A percentile compares a stretch with the other conserved stretches of the same genome.
Evolutionary conservation across 1,140 invertebrate genomes (phyloP).

Genomic region (Temnothorax curvispinosus): DNA sequence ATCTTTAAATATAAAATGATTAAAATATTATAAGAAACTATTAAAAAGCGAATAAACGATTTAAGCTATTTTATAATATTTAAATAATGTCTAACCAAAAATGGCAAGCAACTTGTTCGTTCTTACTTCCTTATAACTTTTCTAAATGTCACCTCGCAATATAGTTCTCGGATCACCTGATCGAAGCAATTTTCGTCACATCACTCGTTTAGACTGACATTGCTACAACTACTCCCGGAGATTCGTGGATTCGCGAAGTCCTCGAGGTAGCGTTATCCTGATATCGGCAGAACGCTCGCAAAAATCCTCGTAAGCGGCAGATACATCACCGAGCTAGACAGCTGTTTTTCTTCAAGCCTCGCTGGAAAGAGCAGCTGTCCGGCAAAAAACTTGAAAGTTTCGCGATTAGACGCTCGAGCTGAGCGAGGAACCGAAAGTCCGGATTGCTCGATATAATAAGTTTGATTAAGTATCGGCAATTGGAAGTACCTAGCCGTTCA

Average conservation of each 20-base stretch:
- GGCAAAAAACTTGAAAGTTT: slow-evolving; percentile 64
- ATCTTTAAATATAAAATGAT: too few species aligned
- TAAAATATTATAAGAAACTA: too few species aligned
- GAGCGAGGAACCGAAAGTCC: slow-evolving; percentile 51
- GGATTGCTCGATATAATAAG: slow-evolving; percentile 67
- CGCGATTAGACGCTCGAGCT: slow-evolving; percentile 48
- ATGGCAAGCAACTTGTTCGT: not conserved
- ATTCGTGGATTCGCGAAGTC: slow-evolving; percentile 46
- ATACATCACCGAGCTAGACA: slow-evolving; percentile 56
- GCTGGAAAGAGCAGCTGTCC: slow-evolving; percentile 45
- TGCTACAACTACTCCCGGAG: slow-evolving; percentile 24
- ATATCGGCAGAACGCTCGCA: slow-evolving; percentile 54
- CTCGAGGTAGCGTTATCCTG: slow-evolving; percentile 47
- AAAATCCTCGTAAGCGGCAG: slow-evolving; percentile 61
- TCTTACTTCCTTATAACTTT: not conserved
- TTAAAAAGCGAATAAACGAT: not conserved
- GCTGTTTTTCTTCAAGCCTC: slow-evolving; percentile 52
- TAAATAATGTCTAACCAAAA: not conserved
- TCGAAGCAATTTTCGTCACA: slow-evolving; percentile 46
- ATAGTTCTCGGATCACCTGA: not conserved
- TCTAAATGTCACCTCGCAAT: not conserved
- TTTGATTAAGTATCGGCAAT: slow-evolving; percentile 71
- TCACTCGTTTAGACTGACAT: slow-evolving; percentile 45
- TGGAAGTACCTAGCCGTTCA: slow-evolving; percentile 45
- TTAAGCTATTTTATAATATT: not conserved